Percentiles rank a stretch among this genome's conserved stretches.
Conservation (phyloP, 2,113 vertebrate genomes). For the Scomber colias region DNA sequence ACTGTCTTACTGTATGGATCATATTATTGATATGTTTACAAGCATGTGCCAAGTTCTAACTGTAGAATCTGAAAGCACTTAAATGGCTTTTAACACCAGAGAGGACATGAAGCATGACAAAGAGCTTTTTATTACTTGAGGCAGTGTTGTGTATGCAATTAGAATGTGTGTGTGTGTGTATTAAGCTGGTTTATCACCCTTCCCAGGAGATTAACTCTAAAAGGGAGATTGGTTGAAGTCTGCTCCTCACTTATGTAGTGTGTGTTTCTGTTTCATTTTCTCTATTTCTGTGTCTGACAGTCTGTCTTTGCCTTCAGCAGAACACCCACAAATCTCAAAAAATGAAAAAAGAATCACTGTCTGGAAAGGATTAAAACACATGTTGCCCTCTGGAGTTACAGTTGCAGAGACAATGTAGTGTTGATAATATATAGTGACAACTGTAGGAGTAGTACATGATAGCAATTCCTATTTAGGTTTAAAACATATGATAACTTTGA, state of each 20-base stretch:
- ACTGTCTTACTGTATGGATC: slow-evolving; percentile 28
- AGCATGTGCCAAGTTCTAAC: slow-evolving; percentile 44
- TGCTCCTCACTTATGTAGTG: slow-evolving; percentile 12
- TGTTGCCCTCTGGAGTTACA: slow-evolving; percentile 6
- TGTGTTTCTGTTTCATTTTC: not conserved
- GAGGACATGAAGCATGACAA: slow-evolving; percentile 23
- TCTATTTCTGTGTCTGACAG: not conserved
- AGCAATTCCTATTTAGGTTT: not conserved
- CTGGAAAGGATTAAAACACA: not conserved
- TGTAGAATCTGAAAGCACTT: slow-evolving; percentile 30
- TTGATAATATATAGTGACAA: not conserved
- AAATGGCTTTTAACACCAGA: slow-evolving; percentile 10
- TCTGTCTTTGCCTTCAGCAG: slow-evolving; percentile 29
- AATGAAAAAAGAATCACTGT: slow-evolving; percentile 20
- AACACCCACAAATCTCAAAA: slow-evolving; percentile 13
- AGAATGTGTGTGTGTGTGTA: not conserved
- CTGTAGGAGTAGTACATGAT: not conserved
- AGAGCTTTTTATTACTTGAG: slow-evolving; percentile 16
- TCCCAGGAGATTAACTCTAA: slow-evolving; percentile 6
- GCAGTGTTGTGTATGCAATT: not conserved
- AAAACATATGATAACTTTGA: not conserved
- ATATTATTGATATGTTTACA: slow-evolving; percentile 27
- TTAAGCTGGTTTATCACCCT: slow-evolving; percentile 9
- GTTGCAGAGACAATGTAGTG: not conserved
- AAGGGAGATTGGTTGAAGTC: not conserved